Evolutionary conservation across 2,888 invertebrate genomes (phyloP).

Genomic region (Hololepta plana): DNA sequence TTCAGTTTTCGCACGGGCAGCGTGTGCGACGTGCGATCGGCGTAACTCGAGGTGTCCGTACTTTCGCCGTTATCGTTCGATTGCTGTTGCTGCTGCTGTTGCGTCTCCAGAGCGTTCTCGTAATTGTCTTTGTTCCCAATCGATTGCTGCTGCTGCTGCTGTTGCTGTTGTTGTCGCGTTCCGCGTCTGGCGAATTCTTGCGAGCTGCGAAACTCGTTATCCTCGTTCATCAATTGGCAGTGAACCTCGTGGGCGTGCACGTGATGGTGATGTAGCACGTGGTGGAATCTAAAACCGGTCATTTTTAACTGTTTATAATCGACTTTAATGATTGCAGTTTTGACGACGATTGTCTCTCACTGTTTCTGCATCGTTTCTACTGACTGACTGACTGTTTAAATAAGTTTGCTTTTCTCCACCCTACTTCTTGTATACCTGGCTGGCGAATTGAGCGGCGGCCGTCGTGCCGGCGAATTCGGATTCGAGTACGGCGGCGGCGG

Average conservation of each 20-base stretch:
- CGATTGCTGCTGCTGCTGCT: slow-evolving; percentile 6
- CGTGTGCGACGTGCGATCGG: slow-evolving; percentile 33
- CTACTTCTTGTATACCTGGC: too few relatives aligned
- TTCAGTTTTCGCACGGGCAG: slow-evolving; percentile 36
- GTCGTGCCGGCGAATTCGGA: slow-evolving; percentile 49
- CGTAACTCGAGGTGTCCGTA: slow-evolving; percentile 25
- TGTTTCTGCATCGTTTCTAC: too few relatives aligned
- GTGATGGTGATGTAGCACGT: slow-evolving; percentile 25
- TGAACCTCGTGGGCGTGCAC: slow-evolving; percentile 25
- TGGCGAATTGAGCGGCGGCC: slow-evolving; percentile 26
- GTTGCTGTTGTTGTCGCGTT: slow-evolving; percentile 14
- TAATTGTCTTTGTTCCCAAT: slow-evolving; percentile 29
- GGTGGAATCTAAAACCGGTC: slow-evolving; percentile 17
- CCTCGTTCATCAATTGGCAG: slow-evolving; percentile 27
- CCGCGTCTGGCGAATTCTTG: slow-evolving; percentile 17
- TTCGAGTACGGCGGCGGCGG: slow-evolving; percentile 81
- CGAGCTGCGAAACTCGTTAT: slow-evolving; percentile 19
- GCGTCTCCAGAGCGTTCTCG: slow-evolving; percentile 32
- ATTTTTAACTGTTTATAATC: too few relatives aligned
- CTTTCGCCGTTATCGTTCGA: slow-evolving; percentile 28
- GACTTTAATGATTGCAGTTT: too few relatives aligned
- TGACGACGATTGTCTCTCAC: too few relatives aligned
- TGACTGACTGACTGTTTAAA: too few relatives aligned
- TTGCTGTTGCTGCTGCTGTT: slow-evolving; percentile 18
- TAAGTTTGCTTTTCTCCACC: too few relatives aligned